Base-by-base conservation (phyloP, 2,888 invertebrate species). In the Parnassius apollo region DNA sequence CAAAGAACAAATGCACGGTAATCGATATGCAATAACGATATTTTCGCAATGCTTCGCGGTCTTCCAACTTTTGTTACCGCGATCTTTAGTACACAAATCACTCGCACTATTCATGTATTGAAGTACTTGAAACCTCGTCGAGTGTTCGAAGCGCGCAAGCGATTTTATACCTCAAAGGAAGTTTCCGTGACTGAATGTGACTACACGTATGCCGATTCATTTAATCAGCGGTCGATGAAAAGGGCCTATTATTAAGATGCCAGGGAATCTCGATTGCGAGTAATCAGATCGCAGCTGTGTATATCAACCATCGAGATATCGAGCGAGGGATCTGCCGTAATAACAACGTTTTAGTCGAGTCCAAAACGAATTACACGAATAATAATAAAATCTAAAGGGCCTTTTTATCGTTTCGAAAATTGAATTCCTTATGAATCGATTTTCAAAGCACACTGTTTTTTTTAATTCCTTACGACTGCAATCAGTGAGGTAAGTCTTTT, bases 311-410 rank as follows among this genome's bases (percentile, higher is more conserved):
- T 76, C 73, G 72, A 70, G 73, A 72, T 69, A 69, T 71, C 67
- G 71, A 64, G 69, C 71, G 66, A 73, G 68, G 73, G 70, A 77
- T 76, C 75, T 72, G 69, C 56, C 66, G 59, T 84, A 85, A 85
- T 85, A 81, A 84, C 77, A 78, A 76, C 75, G 74, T 70, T 72
- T 67, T 68, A 60, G 68, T 73, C 65, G 9, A 4, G 18, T 74
- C 76, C 75, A 62, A 81, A 82, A 81, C 77, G 73, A 77, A 76
- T 80, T 79, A 76, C 64, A 70, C 64, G 72, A 69, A 75, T 78
- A 53, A 57, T 60, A 62, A 62, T 62, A 64, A 64, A 60, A 48
- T 56, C n/a, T 78, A 72, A 75, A 75, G 73, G 69, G 65, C 66
- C 67, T 69, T 71, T 77, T 69, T 70, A 62, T 71, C 60, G 57